Percentiles rank a stretch among this genome's conserved stretches.
Evolutionary conservation across 2,113 vertebrate genomes (phyloP).

Genomic region (Numenius arquata): DNA sequence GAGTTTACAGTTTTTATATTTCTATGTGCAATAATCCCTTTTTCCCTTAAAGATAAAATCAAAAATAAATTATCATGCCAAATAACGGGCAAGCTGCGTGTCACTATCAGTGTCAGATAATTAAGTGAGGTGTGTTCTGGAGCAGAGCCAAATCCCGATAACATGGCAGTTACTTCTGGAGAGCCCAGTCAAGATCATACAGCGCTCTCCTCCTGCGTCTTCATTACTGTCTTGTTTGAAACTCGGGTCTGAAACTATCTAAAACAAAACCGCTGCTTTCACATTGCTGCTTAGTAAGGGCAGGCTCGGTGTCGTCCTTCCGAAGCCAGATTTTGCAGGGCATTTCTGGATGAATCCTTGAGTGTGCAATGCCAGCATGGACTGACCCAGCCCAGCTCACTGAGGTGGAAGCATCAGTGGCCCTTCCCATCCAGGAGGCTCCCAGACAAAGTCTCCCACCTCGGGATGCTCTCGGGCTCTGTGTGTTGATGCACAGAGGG

Average conservation of each 20-base stretch:
- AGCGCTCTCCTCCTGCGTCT: not conserved
- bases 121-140: not conserved
- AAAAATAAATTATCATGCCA: not conserved
- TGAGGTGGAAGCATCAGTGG: fast-evolving
- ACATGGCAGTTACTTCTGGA: not conserved
- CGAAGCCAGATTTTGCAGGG: not conserved
- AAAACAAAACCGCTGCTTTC: not conserved
- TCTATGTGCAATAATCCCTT: not conserved
- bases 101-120: not conserved
- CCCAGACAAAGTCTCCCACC: too few species aligned
- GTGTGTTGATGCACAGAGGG: not conserved
- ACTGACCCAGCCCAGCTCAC: fast-evolving
- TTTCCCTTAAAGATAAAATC: not conserved
- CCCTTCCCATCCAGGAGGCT: not conserved
- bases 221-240: not conserved
- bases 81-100: not conserved
- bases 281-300: fast-evolving
- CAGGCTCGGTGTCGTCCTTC: not conserved
- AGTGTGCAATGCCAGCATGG: fast-evolving
- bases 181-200: not conserved
- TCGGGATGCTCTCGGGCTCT: not conserved
- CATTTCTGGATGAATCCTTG: not conserved
- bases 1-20: not conserved
- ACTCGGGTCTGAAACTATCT: not conserved
- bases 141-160: not conserved